phyloP scores from a whole-genome alignment of 2,888 invertebrate genomes.

The Sepioteuthis lessoniana region DNA sequence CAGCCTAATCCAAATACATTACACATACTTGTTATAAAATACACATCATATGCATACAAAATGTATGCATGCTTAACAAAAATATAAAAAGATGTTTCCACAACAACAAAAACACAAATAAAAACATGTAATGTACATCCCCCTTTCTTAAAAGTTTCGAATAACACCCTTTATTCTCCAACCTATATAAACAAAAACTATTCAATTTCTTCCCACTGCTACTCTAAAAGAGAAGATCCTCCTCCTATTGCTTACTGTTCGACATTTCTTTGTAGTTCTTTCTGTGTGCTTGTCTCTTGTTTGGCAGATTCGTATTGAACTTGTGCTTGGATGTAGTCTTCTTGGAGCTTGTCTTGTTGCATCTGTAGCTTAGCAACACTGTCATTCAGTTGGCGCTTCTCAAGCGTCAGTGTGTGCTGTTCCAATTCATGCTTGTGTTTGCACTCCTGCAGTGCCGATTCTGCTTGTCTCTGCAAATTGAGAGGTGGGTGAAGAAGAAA shows the following conservation, averaged over 20 bases:
- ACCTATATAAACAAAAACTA: no score
- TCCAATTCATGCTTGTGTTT: neutral
- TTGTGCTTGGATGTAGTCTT: neutral
- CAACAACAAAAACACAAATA: neutral
- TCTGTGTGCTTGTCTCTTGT: neutral
- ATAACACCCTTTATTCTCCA: no score
- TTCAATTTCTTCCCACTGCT: neutral
- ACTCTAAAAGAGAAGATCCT: neutral
- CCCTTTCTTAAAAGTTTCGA: no score
- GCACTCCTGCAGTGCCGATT: neutral
- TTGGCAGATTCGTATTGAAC: neutral
- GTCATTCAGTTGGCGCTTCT: conserved; percentile 35
- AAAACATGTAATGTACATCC: no score
- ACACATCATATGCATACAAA: neutral
- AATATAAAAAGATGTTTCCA: neutral
- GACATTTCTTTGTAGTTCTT: neutral
- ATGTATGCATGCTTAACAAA: neutral
- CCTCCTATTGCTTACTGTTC: neutral
- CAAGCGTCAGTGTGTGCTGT: neutral
- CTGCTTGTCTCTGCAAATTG: conserved; percentile 15
- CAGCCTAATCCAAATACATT: neutral
- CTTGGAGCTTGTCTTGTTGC: neutral
- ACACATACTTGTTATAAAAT: neutral
- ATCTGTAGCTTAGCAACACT: neutral
- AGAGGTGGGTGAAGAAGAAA: no score